These are phyloP conservation scores for Tipula lateralis DNA, from an alignment of 2,888 invertebrate species.

Conservation along the genomic window DNA sequence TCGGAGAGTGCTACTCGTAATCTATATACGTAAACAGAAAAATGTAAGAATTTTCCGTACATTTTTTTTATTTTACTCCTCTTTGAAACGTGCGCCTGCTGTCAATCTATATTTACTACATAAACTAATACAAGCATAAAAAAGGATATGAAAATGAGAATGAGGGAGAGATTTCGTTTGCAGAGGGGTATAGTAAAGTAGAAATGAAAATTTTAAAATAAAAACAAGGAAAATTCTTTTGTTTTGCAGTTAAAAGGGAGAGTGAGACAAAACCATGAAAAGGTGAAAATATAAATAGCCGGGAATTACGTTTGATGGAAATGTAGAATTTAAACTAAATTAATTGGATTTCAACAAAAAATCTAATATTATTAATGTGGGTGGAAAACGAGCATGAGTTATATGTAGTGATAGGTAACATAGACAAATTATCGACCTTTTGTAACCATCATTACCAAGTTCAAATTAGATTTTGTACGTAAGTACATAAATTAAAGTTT, in stretches of 20 bases:
- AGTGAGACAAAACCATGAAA: background rate
- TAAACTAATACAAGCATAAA: background rate
- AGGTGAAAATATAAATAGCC: constrained; percentile 12
- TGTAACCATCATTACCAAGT: too few relatives aligned
- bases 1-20: background rate
- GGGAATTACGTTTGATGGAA: background rate
- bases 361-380: background rate
- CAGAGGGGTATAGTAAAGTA: background rate
- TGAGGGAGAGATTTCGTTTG: background rate
- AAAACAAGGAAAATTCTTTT: background rate
- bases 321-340: background rate
- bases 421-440: background rate
- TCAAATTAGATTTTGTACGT: too few relatives aligned
- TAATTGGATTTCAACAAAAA: background rate
- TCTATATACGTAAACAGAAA: background rate
- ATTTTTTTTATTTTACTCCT: background rate
- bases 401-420: background rate
- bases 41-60: background rate
- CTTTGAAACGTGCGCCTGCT: background rate
- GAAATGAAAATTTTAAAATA: background rate
- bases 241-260: background rate
- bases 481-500: too few relatives aligned
- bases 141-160: background rate
- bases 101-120: background rate
- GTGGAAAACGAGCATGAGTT: background rate